phyloP scores from a whole-genome alignment of 2,797 vertebrate genomes.

The Loriculus beryllinus region DNA sequence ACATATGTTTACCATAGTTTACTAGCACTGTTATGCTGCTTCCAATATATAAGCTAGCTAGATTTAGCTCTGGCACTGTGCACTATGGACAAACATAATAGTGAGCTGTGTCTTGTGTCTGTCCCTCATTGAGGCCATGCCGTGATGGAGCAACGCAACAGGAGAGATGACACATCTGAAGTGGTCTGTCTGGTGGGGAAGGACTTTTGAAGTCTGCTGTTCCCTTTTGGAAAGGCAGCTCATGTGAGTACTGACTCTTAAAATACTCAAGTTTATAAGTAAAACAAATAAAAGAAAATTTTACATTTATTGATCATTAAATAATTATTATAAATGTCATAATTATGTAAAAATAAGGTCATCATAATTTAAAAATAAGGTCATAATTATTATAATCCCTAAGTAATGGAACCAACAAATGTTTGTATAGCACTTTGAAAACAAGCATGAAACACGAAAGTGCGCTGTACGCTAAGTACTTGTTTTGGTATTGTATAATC shows the following conservation, averaged over 20 bases:
- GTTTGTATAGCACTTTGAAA: not conserved
- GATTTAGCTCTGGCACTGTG: not conserved
- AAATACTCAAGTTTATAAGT: not conserved
- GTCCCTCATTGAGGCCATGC: not conserved
- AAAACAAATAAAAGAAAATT: not conserved
- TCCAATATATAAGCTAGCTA: not conserved
- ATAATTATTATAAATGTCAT: not conserved
- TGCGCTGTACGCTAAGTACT: not conserved
- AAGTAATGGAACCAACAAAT: slow-evolving; percentile 14
- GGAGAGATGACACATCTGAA: not conserved
- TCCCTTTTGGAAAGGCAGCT: not conserved
- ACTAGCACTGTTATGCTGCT: not conserved
- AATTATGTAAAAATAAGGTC: not conserved
- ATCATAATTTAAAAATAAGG: not conserved
- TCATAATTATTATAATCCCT: not conserved
- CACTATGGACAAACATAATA: not conserved
- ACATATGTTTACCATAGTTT: not conserved
- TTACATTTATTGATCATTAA: not conserved
- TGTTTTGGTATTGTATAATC: not conserved
- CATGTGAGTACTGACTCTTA: not conserved
- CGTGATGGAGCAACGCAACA: not conserved
- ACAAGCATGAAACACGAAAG: not conserved
- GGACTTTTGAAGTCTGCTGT: not conserved
- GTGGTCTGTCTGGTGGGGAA: not conserved
- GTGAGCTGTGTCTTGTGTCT: not conserved